Conservation (phyloP, 2,797 vertebrate genomes). For the Antennarius maculatus region DNA sequence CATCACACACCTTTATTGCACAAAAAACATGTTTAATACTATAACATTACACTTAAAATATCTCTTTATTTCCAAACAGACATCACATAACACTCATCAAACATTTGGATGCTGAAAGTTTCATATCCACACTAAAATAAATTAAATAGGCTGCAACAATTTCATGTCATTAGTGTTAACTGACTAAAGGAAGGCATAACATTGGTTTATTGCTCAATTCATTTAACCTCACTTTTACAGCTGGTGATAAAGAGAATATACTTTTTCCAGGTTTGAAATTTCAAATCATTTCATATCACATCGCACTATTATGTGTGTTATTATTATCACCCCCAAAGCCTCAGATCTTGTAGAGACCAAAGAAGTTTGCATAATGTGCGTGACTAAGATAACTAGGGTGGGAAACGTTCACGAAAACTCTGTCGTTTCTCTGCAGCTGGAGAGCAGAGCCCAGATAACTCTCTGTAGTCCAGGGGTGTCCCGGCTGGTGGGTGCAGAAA, state of each 20-base stretch:
- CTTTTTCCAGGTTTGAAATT: too few species aligned
- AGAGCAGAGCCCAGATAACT: constrained; percentile 88
- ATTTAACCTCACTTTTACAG: constrained; percentile 13
- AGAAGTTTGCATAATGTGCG: constrained; percentile 87
- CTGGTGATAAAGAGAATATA: constrained; percentile 3
- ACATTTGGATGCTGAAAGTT: constrained; percentile 38
- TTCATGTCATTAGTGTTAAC: constrained; percentile 64
- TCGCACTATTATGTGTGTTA: too few species aligned
- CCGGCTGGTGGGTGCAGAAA: constrained; percentile 68
- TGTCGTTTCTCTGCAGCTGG: constrained; percentile 81
- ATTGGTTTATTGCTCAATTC: constrained; percentile 10
- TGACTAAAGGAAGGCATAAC: constrained; percentile 30
- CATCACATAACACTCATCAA: constrained; percentile 1
- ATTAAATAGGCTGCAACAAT: constrained; percentile 46
- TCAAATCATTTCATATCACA: too few species aligned
- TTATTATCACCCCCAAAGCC: not conserved
- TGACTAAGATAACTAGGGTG: constrained; percentile 78
- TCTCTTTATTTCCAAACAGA: constrained; percentile 41
- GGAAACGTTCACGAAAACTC: constrained; percentile 88
- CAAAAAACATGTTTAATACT: constrained; percentile 6
- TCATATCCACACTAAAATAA: constrained; percentile 60
- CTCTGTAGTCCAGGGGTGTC: constrained; percentile 80
- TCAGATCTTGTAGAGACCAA: constrained; percentile 92
- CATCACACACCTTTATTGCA: not conserved
- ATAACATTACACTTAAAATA: constrained; percentile 18